Base-by-base conservation (phyloP, 2,113 vertebrate genomes). In the Atrichornis clamosus region DNA sequence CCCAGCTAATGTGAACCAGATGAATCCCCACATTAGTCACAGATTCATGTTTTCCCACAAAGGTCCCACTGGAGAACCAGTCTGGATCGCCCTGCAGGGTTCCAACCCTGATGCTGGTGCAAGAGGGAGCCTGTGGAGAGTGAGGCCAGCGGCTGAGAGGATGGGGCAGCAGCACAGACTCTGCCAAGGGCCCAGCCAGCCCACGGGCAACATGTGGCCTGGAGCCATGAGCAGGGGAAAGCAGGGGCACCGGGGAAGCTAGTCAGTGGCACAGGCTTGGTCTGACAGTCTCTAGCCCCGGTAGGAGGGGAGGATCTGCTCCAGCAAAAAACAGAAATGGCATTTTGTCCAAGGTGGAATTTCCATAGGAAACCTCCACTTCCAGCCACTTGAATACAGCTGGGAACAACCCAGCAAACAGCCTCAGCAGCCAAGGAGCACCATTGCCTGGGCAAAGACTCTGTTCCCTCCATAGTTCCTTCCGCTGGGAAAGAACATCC, bases 321-420 rank as follows among this genome's bases (percentile, higher is more conserved):
- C 33, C 60, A 63, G 65, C 7, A 33, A 58, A 87, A 47, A 37
- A 7, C 6, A 12, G 85, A 91, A 93, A 79, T 20, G 39, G 56
- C 56, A n/a, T 33, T 81, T 74, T 67, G 28, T 59, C 84, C 4
- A 3, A 84, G 52, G 60, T 50, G 52, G 87, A 93, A 84, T 82
- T 94, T 94, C 92, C 77, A 87, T 87, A 91, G 95, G 93, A 96
- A 96, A 81, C 52, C 81, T 91, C 80, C 63, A 69, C 70, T 67
- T 77, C 59, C 64, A 91, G 64, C 14, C 39, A 15, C 68, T 74
- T 0, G 11, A 50, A 58, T 30, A 58, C 0, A 18, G 32, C 68
- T 86, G 55, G 81, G 69, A 91, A 58, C 50, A 74, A 9, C 76
- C 7, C 60, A 62, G 84, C 24, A 26, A 60, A 50, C 1, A 1